phyloP scores from a whole-genome alignment of 64 coral and sea anemone genomes.

The Stichodactyla mertensii region DNA sequence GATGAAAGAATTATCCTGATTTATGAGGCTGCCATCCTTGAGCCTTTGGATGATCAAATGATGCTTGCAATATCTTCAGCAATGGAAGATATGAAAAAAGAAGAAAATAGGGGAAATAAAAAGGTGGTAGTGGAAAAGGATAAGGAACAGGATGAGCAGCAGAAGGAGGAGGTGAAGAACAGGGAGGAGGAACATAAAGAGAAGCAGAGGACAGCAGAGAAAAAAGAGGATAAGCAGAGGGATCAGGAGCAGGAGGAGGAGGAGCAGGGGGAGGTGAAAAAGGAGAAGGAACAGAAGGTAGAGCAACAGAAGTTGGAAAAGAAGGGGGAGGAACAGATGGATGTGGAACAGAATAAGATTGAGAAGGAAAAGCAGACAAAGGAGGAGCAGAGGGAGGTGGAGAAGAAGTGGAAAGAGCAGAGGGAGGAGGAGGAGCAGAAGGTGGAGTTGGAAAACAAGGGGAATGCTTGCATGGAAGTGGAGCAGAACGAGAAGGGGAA shows the following conservation, averaged over 20 bases:
- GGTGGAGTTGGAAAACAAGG: not conserved
- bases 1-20: constrained; percentile 17
- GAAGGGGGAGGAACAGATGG: too few relatives aligned
- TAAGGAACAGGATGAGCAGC: too few relatives aligned
- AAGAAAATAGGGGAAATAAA: not conserved
- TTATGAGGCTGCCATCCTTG: constrained; percentile 25
- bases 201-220: too few relatives aligned
- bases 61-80: not conserved
- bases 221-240: too few relatives aligned
- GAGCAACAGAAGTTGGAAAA: too few relatives aligned
- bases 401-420: too few relatives aligned
- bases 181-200: not conserved
- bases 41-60: not conserved
- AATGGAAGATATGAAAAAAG: not conserved
- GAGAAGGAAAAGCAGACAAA: too few relatives aligned
- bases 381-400: too few relatives aligned
- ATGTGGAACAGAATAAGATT: too few relatives aligned
- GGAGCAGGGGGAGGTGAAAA: too few relatives aligned
- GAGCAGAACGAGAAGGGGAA: not conserved
- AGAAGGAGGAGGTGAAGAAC: not conserved
- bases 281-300: too few relatives aligned
- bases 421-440: not conserved
- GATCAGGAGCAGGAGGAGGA: too few relatives aligned
- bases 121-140: not conserved
- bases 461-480: not conserved